Percentiles rank a stretch among this genome's conserved stretches.
Evolutionary conservation across 1,140 invertebrate genomes (phyloP).

Genomic region (Procambarus clarkii): DNA sequence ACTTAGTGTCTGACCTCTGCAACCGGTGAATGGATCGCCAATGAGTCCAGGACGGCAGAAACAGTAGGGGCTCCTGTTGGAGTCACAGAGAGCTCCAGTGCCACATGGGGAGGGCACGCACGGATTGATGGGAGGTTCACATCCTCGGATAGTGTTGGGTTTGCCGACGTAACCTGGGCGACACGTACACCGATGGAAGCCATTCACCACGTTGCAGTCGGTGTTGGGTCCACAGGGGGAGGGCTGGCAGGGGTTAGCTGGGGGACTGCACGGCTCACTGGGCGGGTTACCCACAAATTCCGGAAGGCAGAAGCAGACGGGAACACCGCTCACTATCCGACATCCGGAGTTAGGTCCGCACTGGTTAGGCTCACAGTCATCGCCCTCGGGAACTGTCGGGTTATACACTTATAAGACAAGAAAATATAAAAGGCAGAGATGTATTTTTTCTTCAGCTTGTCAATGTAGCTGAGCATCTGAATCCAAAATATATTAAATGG

Average conservation of each 20-base stretch:
- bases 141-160: slow-evolving; percentile 90
- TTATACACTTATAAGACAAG: neutral
- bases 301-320: slow-evolving; percentile 79
- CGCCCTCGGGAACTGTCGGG: slow-evolving; percentile 87
- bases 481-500: too few species aligned
- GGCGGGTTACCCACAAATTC: slow-evolving; percentile 92
- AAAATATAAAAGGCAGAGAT: neutral
- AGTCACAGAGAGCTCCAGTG: slow-evolving; percentile 85
- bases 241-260: slow-evolving; percentile 86
- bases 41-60: slow-evolving; percentile 81
- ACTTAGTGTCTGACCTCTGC: slow-evolving; percentile 63
- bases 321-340: slow-evolving; percentile 55
- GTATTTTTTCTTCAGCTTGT: too few species aligned
- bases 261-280: slow-evolving; percentile 80
- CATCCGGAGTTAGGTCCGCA: slow-evolving; percentile 82
- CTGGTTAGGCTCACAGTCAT: slow-evolving; percentile 87
- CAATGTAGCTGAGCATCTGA: too few species aligned
- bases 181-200: slow-evolving; percentile 91
- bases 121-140: slow-evolving; percentile 84
- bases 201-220: slow-evolving; percentile 87
- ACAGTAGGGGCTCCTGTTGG: slow-evolving; percentile 84
- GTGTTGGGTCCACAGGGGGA: slow-evolving; percentile 93
- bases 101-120: slow-evolving; percentile 91
- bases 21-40: slow-evolving; percentile 73
- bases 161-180: slow-evolving; percentile 88